Evolutionary conservation across 2,113 vertebrate species (phyloP), one percentile per base, ranked within the genome.

Genomic region (Elachura formosa): DNA sequence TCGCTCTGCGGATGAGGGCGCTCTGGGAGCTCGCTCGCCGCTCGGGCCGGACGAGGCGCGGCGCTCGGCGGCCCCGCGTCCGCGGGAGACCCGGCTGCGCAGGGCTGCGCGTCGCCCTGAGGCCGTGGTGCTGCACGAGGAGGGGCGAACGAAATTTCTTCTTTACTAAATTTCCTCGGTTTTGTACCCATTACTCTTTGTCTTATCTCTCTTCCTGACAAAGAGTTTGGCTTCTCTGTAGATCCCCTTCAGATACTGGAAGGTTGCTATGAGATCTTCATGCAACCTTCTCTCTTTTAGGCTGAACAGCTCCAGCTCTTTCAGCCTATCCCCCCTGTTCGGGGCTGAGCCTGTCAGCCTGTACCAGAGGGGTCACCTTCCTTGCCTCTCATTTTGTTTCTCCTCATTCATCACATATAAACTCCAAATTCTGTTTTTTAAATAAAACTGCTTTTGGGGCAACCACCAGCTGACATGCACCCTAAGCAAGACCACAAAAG

Each of bases 391-490:
- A 0, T 18, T 52, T 24, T 1, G 1, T 25, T 49, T 62, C 33
- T 61, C 15, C 5, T 48, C 10, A 0, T 52, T 52, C 0, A 0
- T 64, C 2, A 1, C 11, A 2, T 13, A 11, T 3, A 31, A 87
- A 4, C 21, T 61, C 26, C 0, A 0, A 28, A 33, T 36, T 18
- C 28, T 41, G 20, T 33, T 56, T 45, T 16, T 69, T 14, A 8
- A 3, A 0, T 24, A 33, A 13, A 77, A 31, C 23, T 20, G 1
- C 16, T 56, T 52, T 20, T 7, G 41, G 21, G 14, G 54, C 34
- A n/a, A 23, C 4, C 7, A 11, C 13, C 40, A 9, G 26, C 26
- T 51, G 19, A 20, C 4, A 0, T 11, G 5, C 0, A 0, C 12
- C 28, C 24, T 12, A 40, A 41, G 14, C 2, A 4, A 12, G 19